These are phyloP conservation scores for Scartelaos histophorus DNA, from an alignment of 2,113 vertebrate species.

Conservation along the genomic window DNA sequence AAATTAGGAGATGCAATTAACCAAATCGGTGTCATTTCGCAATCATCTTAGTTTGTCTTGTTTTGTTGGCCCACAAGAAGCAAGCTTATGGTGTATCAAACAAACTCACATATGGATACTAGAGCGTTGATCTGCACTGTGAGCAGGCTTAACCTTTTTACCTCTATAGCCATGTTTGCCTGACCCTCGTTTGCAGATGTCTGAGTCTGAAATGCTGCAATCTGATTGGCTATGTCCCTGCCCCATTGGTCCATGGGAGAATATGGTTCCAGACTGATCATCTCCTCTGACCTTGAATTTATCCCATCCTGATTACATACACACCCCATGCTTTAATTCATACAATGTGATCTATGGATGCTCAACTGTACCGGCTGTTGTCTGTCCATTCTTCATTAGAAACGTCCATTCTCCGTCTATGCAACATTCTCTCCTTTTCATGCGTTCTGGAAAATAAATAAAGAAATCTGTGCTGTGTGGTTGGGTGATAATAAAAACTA, in stretches of 20 bases:
- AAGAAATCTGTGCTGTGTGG: neutral
- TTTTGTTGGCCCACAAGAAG: neutral
- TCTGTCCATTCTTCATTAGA: no score
- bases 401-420: no score
- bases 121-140: slow-evolving; percentile 31
- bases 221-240: slow-evolving; percentile 47
- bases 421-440: no score
- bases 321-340: slow-evolving; percentile 4
- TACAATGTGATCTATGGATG: neutral
- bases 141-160: slow-evolving; percentile 63
- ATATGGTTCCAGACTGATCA: slow-evolving; percentile 12
- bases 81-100: slow-evolving; percentile 28
- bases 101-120: slow-evolving; percentile 28
- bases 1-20: neutral
- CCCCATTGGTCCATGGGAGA: slow-evolving; percentile 8
- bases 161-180: slow-evolving; percentile 43
- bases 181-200: slow-evolving; percentile 30
- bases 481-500: neutral
- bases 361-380: neutral
- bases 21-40: neutral
- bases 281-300: slow-evolving; percentile 30
- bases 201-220: slow-evolving; percentile 10
- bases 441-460: no score
- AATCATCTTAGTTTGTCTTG: neutral
- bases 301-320: neutral